Evolutionary conservation across 2,888 invertebrate genomes (phyloP).

Genomic region (Cordilura impudica): DNA sequence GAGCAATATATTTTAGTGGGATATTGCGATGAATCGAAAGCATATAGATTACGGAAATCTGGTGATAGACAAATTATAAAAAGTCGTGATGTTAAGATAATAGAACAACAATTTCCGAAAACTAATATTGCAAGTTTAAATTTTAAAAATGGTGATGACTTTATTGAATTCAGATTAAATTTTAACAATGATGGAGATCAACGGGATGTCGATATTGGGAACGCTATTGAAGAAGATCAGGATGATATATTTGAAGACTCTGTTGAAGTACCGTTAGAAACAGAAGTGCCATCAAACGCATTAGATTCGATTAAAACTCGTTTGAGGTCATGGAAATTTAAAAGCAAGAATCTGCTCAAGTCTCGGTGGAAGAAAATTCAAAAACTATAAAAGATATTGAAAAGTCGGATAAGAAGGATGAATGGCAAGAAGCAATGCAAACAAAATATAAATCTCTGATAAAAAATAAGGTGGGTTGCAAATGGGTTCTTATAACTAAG

Average conservation of each 20-base stretch:
- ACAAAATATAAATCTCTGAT: no score
- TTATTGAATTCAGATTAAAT: slow-evolving; percentile 2
- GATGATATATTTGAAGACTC: neutral
- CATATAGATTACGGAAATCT: neutral
- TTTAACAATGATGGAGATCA: neutral
- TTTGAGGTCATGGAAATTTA: neutral
- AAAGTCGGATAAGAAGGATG: no score
- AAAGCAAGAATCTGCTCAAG: neutral
- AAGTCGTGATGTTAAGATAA: neutral
- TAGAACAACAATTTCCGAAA: neutral
- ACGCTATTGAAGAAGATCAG: no score
- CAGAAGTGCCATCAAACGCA: neutral
- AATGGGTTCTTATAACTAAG: neutral
- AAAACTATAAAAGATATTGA: neutral
- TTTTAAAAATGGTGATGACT: no score
- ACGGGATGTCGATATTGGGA: no score
- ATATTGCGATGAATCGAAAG: neutral
- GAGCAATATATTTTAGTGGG: neutral
- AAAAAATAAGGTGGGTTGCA: neutral
- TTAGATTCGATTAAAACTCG: neutral
- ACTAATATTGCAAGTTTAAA: neutral
- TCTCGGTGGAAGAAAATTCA: no score
- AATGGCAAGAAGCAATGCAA: neutral
- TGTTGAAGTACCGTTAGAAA: no score
- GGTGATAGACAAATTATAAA: neutral